phyloP scores from a whole-genome alignment of 2,113 vertebrate genomes.

The Bubo scandiacus region DNA sequence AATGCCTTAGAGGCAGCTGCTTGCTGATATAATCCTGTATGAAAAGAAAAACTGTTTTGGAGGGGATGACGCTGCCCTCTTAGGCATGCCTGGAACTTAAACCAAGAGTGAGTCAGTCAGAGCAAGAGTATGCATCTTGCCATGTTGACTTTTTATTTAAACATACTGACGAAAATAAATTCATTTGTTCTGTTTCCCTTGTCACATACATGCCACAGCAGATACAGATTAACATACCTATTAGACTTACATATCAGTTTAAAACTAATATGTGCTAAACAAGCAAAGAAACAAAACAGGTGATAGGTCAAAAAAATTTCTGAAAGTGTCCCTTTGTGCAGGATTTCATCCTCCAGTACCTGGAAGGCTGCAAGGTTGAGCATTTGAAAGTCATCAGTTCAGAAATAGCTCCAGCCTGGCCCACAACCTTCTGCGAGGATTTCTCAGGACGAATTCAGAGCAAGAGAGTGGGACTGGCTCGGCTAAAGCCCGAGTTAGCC shows the following conservation, averaged over 20 bases:
- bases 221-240: neutral
- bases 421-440: neutral
- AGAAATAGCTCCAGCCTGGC: neutral
- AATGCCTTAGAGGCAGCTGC: slow-evolving; percentile 21
- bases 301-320: neutral
- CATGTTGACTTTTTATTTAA: neutral
- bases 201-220: neutral
- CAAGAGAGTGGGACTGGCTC: neutral
- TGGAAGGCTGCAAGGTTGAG: neutral
- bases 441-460: neutral
- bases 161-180: neutral
- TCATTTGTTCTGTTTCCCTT: slow-evolving; percentile 5
- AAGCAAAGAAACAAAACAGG: neutral
- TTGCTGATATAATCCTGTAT: slow-evolving; percentile 33
- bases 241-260: neutral
- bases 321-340: neutral
- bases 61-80: slow-evolving; percentile 18
- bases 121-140: neutral
- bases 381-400: neutral
- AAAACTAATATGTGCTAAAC: neutral
- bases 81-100: slow-evolving; percentile 11
- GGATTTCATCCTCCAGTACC: neutral
- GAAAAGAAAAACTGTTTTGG: slow-evolving; percentile 15
- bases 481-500: neutral
- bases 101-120: neutral